Conservation (phyloP, 2,113 vertebrate species). For the Etheostoma spectabile region DNA sequence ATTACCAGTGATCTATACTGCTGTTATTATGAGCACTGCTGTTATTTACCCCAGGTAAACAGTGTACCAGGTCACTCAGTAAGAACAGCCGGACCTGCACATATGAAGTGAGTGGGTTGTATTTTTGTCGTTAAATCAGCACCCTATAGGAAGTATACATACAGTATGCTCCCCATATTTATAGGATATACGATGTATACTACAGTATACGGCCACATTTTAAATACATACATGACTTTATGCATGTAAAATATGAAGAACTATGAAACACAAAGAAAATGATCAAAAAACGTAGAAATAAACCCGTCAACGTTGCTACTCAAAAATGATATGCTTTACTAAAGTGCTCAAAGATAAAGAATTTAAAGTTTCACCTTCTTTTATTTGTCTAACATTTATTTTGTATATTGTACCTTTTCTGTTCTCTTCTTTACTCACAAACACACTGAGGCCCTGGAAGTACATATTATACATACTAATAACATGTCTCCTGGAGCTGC, state of each 20-base stretch:
- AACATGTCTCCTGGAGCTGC: neutral
- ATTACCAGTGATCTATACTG: neutral
- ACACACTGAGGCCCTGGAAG: neutral
- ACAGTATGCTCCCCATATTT: neutral
- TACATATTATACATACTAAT: neutral
- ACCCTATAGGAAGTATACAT: neutral
- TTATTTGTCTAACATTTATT: no score
- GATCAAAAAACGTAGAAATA: neutral
- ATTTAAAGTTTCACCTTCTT: neutral
- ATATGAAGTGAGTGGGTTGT: neutral
- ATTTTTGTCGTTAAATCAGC: neutral
- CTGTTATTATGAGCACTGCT: neutral
- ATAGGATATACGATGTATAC: neutral
- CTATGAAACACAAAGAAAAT: neutral
- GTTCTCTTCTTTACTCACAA: neutral
- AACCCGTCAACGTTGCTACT: neutral
- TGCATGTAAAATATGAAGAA: neutral
- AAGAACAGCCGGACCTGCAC: neutral
- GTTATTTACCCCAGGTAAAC: slow-evolving; percentile 1
- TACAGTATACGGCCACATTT: neutral
- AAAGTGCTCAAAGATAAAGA: neutral
- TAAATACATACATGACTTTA: neutral
- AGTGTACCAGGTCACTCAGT: neutral
- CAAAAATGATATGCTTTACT: neutral
- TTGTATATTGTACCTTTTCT: neutral